Evolutionary conservation across 2,888 invertebrate species (phyloP).

Genomic region (Helleia helle): DNA sequence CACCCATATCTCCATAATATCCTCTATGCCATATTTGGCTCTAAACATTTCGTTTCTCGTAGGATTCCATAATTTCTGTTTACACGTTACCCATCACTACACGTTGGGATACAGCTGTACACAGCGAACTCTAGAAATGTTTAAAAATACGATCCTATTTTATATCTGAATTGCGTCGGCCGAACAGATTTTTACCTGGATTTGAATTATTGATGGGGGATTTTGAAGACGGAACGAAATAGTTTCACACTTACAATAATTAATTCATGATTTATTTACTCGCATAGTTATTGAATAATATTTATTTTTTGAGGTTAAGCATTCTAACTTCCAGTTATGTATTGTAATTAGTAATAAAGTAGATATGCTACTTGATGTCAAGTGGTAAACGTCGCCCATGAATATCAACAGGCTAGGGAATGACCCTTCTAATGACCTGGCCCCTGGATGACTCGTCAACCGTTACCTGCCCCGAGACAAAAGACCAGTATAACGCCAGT

Average conservation of each 20-base stretch:
- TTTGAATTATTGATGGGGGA: conserved; percentile 6
- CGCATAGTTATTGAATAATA: neutral
- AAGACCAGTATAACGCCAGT: no score
- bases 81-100: no score
- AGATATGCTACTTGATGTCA: no score
- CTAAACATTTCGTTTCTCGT: conserved; percentile 1
- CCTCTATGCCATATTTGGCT: neutral
- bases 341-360: no score
- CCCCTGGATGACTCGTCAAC: no score
- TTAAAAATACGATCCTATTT: conserved; percentile 2
- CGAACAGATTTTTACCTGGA: conserved; percentile 8
- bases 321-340: no score
- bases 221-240: neutral
- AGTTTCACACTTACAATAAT: neutral
- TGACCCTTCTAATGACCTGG: no score
- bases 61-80: neutral
- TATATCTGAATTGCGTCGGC: conserved; percentile 5
- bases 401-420: no score
- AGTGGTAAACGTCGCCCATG: no score
- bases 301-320: neutral
- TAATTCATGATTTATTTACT: neutral
- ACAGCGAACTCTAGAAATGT: conserved; percentile 6
- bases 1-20: conserved; percentile 8
- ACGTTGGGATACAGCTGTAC: no score
- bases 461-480: no score